A percentile compares a stretch with the other conserved stretches of the same genome.
Conservation (phyloP, 2,797 vertebrate genomes). For the Silurus lanzhouensis region DNA sequence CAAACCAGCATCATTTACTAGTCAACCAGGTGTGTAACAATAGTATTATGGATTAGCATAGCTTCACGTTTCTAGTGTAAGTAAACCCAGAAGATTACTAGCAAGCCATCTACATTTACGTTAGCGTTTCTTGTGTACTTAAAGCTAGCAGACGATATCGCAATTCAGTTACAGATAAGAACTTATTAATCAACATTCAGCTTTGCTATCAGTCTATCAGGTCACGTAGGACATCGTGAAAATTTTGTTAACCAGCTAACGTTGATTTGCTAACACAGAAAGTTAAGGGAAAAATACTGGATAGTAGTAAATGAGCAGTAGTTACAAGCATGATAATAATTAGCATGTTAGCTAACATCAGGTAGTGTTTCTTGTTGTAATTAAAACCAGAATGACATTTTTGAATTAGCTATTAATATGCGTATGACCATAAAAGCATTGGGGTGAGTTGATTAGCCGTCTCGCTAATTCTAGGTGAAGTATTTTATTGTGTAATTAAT, state of each 20-base stretch:
- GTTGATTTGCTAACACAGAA: not conserved
- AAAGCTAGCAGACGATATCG: not conserved
- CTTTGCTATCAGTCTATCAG: not conserved
- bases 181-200: not conserved
- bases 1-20: not conserved
- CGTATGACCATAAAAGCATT: not conserved
- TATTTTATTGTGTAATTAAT: not conserved
- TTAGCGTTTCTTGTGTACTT: not conserved
- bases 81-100: not conserved
- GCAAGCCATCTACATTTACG: not conserved
- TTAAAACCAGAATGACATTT: not conserved
- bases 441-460: not conserved
- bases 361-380: not conserved
- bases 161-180: not conserved
- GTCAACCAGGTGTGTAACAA: not conserved
- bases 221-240: no score
- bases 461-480: not conserved
- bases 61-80: not conserved
- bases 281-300: not conserved
- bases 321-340: no score
- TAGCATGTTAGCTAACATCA: not conserved
- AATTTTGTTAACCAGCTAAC: no score
- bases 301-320: not conserved
- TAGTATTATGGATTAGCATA: not conserved
- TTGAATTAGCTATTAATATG: not conserved